These are phyloP conservation scores for Dioctria rufipes DNA, from an alignment of 2,888 invertebrate species.

Conservation along the genomic window DNA sequence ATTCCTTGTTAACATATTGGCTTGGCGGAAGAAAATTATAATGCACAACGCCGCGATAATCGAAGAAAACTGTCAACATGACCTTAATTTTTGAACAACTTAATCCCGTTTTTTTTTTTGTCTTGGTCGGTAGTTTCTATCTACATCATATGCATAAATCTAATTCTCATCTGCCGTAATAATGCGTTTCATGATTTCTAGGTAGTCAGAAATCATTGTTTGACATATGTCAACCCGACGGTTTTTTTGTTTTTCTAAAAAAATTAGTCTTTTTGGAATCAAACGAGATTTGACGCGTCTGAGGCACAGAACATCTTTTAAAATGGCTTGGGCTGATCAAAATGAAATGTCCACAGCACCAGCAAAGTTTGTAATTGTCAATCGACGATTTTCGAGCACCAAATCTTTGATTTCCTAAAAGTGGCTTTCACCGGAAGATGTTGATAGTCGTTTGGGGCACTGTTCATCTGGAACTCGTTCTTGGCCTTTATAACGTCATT, in stretches of 20 bases:
- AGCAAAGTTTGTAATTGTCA: constrained; percentile 53
- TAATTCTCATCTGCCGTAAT: constrained; percentile 46
- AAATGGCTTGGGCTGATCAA: constrained; percentile 47
- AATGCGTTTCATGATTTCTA: constrained; percentile 28
- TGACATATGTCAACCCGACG: constrained; percentile 26
- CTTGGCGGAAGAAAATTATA: constrained; percentile 18
- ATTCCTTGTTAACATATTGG: constrained; percentile 37
- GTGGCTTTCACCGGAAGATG: constrained; percentile 53
- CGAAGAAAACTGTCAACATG: constrained; percentile 24
- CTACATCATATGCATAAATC: constrained; percentile 48
- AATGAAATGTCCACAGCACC: constrained; percentile 47
- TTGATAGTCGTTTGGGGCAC: constrained; percentile 51
- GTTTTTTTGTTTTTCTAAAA: not conserved
- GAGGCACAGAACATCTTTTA: constrained; percentile 38
- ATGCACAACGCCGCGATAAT: constrained; percentile 38
- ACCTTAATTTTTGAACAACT: constrained; percentile 25
- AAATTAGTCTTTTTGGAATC: constrained; percentile 14
- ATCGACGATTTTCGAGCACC: constrained; percentile 53
- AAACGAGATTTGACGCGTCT: constrained; percentile 49
- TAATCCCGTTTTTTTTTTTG: constrained; percentile 12
- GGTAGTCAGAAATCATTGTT: constrained; percentile 21
- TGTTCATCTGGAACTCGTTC: not conserved
- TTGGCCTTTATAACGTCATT: too few relatives aligned
- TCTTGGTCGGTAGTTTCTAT: not conserved
- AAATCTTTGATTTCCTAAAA: constrained; percentile 53